A percentile compares a stretch with the other conserved stretches of the same genome.
Conservation (phyloP, 2,113 vertebrate species). For the Nibea albiflora region DNA sequence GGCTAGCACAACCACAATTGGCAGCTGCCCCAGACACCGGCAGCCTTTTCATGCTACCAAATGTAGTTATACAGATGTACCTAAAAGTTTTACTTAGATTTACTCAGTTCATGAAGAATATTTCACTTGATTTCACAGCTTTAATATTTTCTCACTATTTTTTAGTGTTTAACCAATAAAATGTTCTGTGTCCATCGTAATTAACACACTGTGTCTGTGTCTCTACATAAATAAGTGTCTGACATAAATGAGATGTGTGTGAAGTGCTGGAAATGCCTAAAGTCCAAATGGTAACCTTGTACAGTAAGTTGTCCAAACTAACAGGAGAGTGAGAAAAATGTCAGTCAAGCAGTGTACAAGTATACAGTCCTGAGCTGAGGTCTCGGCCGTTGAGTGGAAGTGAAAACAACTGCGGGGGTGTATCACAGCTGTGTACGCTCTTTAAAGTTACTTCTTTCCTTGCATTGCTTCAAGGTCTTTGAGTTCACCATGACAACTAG, state of each 20-base stretch:
- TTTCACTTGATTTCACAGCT: too few species aligned
- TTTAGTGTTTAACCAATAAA: too few species aligned
- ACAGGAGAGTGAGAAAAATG: neutral
- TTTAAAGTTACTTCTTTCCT: neutral
- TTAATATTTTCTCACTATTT: too few species aligned
- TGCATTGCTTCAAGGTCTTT: constrained; percentile 9
- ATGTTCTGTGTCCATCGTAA: neutral
- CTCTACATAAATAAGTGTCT: neutral
- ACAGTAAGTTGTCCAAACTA: too few species aligned
- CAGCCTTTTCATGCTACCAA: too few species aligned
- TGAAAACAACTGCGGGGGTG: neutral
- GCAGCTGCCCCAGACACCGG: too few species aligned
- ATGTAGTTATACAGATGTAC: too few species aligned
- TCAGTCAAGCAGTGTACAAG: neutral
- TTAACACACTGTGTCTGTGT: neutral
- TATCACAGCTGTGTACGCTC: neutral
- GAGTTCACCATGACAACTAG: constrained; percentile 9
- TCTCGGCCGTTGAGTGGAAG: neutral
- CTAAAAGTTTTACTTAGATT: too few species aligned
- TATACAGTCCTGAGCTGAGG: neutral
- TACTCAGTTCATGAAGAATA: too few species aligned
- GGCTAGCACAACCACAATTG: too few species aligned
- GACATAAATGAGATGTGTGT: neutral
- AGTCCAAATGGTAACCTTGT: too few species aligned
- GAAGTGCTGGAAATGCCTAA: too few species aligned